phyloP scores from a whole-genome alignment of 2,113 vertebrate genomes.

The Phyllostomus discolor region DNA sequence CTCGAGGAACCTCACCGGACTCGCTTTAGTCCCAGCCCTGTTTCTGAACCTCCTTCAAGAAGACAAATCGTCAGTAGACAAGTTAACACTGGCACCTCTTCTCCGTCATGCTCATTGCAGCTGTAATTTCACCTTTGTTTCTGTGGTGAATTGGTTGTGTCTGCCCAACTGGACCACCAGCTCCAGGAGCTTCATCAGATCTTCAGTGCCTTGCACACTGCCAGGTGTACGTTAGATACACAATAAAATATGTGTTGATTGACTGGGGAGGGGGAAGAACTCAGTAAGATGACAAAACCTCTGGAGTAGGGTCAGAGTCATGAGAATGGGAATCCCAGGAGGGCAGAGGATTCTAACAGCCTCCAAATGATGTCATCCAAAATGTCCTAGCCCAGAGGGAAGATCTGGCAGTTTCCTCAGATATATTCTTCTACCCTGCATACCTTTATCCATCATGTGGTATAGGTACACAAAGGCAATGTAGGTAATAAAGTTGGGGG shows the following conservation, averaged over 20 bases:
- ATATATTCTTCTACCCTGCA: no score
- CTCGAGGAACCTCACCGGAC: neutral
- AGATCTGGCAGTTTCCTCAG: neutral
- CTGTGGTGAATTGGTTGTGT: neutral
- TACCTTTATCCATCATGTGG: fast-evolving
- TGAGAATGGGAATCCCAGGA: neutral
- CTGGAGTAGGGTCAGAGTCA: neutral
- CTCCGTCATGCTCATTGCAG: neutral
- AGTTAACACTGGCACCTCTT: neutral
- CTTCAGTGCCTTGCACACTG: neutral
- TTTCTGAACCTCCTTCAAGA: neutral
- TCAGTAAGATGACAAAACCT: neutral
- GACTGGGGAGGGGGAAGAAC: no score
- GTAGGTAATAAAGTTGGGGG: neutral
- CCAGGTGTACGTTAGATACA: neutral
- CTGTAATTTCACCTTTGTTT: neutral
- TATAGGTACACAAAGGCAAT: neutral
- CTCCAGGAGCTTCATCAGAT: neutral
- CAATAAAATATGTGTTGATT: neutral
- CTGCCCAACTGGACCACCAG: neutral
- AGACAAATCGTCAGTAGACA: neutral
- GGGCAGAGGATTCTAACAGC: neutral
- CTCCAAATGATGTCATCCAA: neutral
- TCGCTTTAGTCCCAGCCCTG: neutral
- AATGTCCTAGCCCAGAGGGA: neutral